A percentile compares a stretch with the other conserved stretches of the same genome.
Evolutionary conservation across 2,888 invertebrate genomes (phyloP).

Genomic region (Callosobruchus maculatus): DNA sequence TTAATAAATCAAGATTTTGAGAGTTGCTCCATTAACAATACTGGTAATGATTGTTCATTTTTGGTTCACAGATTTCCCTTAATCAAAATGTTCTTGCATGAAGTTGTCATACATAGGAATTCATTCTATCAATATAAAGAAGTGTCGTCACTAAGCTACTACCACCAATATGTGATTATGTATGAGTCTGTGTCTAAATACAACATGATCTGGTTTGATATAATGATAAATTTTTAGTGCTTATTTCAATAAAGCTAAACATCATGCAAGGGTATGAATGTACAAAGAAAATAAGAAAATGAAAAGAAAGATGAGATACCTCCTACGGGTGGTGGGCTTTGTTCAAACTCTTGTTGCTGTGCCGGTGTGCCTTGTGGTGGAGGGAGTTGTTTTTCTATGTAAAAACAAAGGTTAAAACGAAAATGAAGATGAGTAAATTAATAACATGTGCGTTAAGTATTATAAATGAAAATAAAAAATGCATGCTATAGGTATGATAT

Average conservation of each 20-base stretch:
- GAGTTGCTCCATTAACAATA: too few species aligned
- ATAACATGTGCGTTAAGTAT: slow-evolving; percentile 19
- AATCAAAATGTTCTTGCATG: not conserved
- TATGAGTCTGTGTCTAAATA: not conserved
- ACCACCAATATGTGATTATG: not conserved
- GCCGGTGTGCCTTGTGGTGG: slow-evolving; percentile 27
- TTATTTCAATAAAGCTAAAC: not conserved
- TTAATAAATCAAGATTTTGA: too few species aligned
- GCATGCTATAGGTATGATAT: not conserved
- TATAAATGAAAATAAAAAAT: not conserved
- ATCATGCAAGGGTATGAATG: not conserved
- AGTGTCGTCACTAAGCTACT: too few species aligned
- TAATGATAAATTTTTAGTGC: not conserved
- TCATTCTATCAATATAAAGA: too few species aligned
- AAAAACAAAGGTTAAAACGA: slow-evolving; percentile 20
- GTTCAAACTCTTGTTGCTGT: slow-evolving; percentile 28
- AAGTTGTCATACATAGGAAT: too few species aligned
- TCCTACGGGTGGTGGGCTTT: slow-evolving; percentile 31
- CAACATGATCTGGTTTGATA: not conserved
- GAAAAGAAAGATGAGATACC: slow-evolving; percentile 27
- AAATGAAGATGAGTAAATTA: slow-evolving; percentile 15
- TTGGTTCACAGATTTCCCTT: too few species aligned
- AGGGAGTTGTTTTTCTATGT: slow-evolving; percentile 30
- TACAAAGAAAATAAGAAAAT: slow-evolving; percentile 8
- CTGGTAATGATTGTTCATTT: too few species aligned